Conservation (phyloP, 2,113 vertebrate species). For the Spheniscus mendiculus region DNA sequence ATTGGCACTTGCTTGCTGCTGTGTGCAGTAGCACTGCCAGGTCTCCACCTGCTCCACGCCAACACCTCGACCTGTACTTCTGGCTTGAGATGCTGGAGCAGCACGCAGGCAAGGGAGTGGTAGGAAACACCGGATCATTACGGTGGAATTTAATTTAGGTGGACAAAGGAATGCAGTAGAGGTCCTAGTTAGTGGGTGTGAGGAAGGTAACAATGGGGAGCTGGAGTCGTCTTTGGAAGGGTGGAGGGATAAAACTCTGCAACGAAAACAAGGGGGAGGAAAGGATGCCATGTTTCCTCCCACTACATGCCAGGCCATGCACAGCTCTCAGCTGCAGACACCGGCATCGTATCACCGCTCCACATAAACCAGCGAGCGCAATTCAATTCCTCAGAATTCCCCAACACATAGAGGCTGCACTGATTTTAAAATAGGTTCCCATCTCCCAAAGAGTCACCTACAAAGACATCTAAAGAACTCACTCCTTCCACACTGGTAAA, state of each 20-base stretch:
- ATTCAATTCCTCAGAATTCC: neutral
- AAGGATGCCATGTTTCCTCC: neutral
- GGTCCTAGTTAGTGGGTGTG: neutral
- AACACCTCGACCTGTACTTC: constrained; percentile 43
- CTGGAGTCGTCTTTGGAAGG: neutral
- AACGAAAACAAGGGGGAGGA: neutral
- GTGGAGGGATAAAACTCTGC: neutral
- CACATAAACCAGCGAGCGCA: neutral
- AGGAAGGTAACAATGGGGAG: neutral
- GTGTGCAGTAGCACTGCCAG: neutral
- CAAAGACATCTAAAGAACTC: neutral
- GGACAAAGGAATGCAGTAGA: constrained; percentile 48
- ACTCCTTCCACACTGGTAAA: neutral
- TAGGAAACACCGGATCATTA: constrained; percentile 10
- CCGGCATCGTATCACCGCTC: neutral
- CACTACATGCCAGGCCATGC: neutral
- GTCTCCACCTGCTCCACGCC: constrained; percentile 33
- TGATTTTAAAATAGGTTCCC: neutral
- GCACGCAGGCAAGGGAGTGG: constrained; percentile 44
- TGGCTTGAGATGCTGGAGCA: neutral
- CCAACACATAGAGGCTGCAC: neutral
- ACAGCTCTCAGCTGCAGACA: neutral
- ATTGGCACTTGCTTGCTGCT: neutral
- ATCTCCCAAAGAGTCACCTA: neutral
- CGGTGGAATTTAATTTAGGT: constrained; percentile 32